Conservation (phyloP, 2,113 vertebrate species). For the Nanorana parkeri region DNA sequence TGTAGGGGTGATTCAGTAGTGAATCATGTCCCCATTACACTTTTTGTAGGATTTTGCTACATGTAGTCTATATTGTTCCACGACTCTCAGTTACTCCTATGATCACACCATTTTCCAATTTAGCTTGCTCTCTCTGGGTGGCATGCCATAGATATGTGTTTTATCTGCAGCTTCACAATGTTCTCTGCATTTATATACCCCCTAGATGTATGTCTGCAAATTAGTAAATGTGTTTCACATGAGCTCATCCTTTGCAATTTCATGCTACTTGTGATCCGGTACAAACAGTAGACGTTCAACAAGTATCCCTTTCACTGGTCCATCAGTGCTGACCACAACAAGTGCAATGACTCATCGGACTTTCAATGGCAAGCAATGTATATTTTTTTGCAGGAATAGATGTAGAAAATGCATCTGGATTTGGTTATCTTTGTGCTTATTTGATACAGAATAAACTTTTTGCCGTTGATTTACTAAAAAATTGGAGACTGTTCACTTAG, state of each 20-base stretch:
- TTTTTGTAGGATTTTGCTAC: neutral
- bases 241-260: constrained; percentile 17
- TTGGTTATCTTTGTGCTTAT: too few species aligned
- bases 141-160: constrained; percentile 7
- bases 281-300: neutral
- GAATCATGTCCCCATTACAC: constrained; percentile 2
- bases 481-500: too few species aligned
- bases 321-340: neutral
- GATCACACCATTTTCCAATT: neutral
- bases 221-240: constrained; percentile 11
- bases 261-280: constrained; percentile 6
- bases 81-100: neutral
- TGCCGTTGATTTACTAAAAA: too few species aligned
- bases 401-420: too few species aligned
- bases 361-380: too few species aligned
- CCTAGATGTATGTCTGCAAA: constrained; percentile 3
- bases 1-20: constrained; percentile 16
- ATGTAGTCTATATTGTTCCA: neutral
- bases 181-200: neutral
- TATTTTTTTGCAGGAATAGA: too few species aligned
- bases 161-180: neutral
- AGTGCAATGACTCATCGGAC: neutral
- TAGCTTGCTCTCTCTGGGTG: neutral
- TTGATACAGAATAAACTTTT: too few species aligned
- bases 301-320: neutral